Conservation (phyloP, 2,888 invertebrate genomes). For the Ypsolopha scabrella region DNA sequence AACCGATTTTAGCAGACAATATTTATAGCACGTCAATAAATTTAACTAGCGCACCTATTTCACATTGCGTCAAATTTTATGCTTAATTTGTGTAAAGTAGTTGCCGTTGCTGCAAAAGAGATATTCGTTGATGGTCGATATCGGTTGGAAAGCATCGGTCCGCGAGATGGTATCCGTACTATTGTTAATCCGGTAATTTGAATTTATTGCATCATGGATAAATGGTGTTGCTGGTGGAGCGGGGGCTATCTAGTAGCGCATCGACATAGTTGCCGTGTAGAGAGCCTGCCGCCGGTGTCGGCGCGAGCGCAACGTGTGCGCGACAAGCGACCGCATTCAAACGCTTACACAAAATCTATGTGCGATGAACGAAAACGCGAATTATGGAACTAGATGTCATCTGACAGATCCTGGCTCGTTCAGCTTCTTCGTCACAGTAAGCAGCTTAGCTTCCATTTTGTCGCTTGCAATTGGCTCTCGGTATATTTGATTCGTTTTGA, state of each 20-base stretch:
- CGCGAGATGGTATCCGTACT: constrained; percentile 58
- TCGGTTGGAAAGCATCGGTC: constrained; percentile 37
- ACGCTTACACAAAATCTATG: constrained; percentile 28
- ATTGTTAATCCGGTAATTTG: constrained; percentile 71
- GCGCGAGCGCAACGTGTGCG: constrained; percentile 1
- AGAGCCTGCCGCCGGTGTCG: constrained; percentile 17
- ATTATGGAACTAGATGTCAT: constrained; percentile 4
- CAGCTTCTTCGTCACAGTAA: too few species aligned
- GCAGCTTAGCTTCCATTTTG: too few species aligned
- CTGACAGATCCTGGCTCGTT: too few species aligned
- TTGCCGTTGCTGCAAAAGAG: constrained; percentile 20
- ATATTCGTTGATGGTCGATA: constrained; percentile 22
- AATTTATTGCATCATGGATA: constrained; percentile 69
- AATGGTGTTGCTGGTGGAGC: constrained; percentile 48
- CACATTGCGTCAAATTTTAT: constrained; percentile 7
- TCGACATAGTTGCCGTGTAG: constrained; percentile 42
- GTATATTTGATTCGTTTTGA: too few species aligned
- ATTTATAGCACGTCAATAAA: constrained; percentile 7
- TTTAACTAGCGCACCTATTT: constrained; percentile 2
- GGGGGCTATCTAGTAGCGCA: constrained; percentile 52
- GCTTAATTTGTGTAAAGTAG: constrained; percentile 14
- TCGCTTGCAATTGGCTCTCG: too few species aligned
- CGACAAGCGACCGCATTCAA: constrained; percentile 18
- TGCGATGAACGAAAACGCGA: constrained; percentile 5
- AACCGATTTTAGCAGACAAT: background rate